Evolutionary conservation across 2,113 vertebrate genomes (phyloP).

Genomic region (Origma solitaria): DNA sequence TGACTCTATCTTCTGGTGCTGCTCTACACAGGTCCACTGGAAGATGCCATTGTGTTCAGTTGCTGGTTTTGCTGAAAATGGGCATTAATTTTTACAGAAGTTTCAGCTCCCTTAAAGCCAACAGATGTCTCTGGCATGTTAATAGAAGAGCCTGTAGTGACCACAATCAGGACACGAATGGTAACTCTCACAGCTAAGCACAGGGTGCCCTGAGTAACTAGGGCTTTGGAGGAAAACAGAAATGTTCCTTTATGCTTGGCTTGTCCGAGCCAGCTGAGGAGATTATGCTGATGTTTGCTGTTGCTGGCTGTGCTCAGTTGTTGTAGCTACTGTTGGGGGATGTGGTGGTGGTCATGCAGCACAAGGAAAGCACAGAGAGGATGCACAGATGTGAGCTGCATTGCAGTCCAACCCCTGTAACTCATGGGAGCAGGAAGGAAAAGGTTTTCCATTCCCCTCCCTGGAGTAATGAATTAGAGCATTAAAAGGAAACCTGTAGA

Average conservation of each 20-base stretch:
- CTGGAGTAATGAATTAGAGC: background rate
- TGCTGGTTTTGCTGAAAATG: background rate
- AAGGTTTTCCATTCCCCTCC: background rate
- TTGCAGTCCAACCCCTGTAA: background rate
- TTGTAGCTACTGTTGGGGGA: background rate
- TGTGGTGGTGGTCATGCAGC: background rate
- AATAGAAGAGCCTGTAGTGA: background rate
- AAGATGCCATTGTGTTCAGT: background rate
- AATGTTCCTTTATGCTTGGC: background rate
- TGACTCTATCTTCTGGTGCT: background rate
- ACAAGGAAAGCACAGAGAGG: background rate
- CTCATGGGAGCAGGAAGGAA: background rate
- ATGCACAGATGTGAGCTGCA: rapidly evolving
- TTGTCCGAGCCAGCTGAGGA: background rate
- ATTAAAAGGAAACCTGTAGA: background rate
- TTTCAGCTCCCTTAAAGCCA: background rate
- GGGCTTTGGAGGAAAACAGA: background rate
- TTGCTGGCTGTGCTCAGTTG: background rate
- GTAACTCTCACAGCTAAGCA: rapidly evolving
- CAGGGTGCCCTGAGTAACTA: no score
- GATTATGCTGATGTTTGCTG: background rate
- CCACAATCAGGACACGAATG: background rate
- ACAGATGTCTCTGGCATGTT: background rate
- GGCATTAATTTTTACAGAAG: background rate
- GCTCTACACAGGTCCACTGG: background rate